A percentile compares a stretch with the other conserved stretches of the same genome.
These are phyloP conservation scores for Mareca strepera DNA, from an alignment of 2,797 vertebrate species.

Conservation along the genomic window DNA sequence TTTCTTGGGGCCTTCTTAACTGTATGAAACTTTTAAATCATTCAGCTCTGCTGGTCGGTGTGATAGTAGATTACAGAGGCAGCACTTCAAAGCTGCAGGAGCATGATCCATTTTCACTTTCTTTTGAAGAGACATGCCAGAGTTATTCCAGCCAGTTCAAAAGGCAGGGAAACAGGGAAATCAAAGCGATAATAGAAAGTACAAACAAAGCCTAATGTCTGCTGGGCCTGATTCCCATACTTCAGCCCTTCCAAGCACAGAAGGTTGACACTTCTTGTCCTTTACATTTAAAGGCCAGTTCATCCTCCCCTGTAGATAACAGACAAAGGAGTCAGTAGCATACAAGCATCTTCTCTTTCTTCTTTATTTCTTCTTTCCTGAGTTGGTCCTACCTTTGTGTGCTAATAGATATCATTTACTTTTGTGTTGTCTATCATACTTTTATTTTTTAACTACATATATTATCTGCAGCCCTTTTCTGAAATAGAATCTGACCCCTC, in stretches of 20 bases:
- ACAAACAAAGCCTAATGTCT: not conserved
- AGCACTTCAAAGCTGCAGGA: conserved; percentile 1
- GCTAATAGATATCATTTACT: not conserved
- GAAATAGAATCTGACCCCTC: not conserved
- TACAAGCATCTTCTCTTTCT: not conserved
- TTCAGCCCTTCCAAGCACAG: not conserved
- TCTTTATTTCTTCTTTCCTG: not conserved
- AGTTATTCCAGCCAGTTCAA: conserved; percentile 1
- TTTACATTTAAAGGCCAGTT: not conserved
- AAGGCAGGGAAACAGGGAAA: not conserved
- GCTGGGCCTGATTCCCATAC: not conserved
- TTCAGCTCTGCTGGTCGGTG: not conserved
- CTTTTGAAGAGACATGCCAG: not conserved
- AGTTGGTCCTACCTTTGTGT: not conserved
- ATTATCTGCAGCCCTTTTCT: not conserved
- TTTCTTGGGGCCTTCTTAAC: not conserved
- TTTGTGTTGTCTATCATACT: not conserved
- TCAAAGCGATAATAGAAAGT: not conserved
- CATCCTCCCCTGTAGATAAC: not conserved
- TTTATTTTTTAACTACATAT: not conserved
- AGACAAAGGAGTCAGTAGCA: not conserved
- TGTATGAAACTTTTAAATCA: conserved; percentile 26
- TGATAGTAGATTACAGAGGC: conserved; percentile 3
- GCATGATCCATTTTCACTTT: not conserved
- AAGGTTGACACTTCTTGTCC: not conserved